Evolutionary conservation across 1,140 invertebrate species (phyloP).

Genomic region (Nasonia giraulti): DNA sequence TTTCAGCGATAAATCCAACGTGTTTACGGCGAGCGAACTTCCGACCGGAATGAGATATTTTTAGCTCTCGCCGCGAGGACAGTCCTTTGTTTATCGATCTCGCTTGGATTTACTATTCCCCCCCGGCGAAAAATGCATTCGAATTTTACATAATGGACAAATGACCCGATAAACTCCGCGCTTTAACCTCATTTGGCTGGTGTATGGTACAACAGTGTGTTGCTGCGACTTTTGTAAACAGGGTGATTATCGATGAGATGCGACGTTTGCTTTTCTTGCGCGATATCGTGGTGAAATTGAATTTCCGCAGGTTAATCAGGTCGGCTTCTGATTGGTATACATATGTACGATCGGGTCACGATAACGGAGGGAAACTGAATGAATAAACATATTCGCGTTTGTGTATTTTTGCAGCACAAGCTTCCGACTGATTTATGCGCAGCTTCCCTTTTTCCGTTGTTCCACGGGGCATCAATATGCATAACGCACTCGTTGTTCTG

Average conservation of each 20-base stretch:
- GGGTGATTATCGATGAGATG: neutral
- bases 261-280: neutral
- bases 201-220: no score
- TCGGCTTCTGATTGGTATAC: no score
- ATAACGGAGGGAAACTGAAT: neutral
- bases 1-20: constrained; percentile 33
- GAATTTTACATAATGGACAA: neutral
- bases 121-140: neutral
- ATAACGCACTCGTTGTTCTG: neutral
- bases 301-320: no score
- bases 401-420: neutral
- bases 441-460: neutral
- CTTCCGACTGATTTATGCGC: neutral
- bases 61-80: neutral
- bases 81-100: constrained; percentile 34
- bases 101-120: constrained; percentile 12
- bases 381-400: neutral
- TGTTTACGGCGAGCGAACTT: neutral
- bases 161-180: neutral
- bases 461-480: neutral
- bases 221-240: neutral
- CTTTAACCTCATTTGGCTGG: neutral
- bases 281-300: neutral
- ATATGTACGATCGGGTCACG: neutral
- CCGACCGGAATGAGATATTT: constrained; percentile 9